Evolutionary conservation across 1,140 invertebrate genomes (phyloP).

Genomic region (Drosophila mojavensis): DNA sequence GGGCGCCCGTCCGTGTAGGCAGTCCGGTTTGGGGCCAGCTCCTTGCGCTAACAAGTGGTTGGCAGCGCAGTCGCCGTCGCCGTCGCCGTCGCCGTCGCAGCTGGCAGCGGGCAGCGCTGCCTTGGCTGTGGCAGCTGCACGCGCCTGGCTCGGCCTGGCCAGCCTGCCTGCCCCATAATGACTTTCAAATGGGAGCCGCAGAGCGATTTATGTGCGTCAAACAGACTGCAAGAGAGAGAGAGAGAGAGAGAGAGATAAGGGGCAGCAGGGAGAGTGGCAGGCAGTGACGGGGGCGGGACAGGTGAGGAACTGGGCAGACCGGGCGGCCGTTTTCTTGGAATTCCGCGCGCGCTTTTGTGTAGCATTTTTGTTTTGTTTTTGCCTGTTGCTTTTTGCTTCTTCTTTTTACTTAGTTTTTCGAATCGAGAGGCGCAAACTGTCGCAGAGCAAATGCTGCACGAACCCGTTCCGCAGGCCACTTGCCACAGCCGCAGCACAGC

Average conservation of each 20-base stretch:
- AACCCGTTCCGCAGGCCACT: slow-evolving; percentile 44
- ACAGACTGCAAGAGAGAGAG: slow-evolving; percentile 16
- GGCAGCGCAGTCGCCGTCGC: slow-evolving; percentile 14
- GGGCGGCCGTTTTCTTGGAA: slow-evolving; percentile 76
- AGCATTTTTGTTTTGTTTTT: slow-evolving; percentile 14
- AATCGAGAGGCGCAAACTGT: slow-evolving; percentile 76
- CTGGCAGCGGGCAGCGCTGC: slow-evolving; percentile 1
- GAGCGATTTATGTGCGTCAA: slow-evolving; percentile 78
- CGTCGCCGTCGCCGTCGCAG: neutral
- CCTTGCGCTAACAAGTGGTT: slow-evolving; percentile 79
- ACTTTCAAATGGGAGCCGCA: slow-evolving; percentile 78
- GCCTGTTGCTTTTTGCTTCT: slow-evolving; percentile 45
- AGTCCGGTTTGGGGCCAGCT: slow-evolving; percentile 69
- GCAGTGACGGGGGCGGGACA: slow-evolving; percentile 11
- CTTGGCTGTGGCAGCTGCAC: slow-evolving; percentile 61
- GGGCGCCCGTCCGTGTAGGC: slow-evolving; percentile 51
- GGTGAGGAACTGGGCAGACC: slow-evolving; percentile 48
- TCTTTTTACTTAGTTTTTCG: slow-evolving; percentile 70
- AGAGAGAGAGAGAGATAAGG: neutral
- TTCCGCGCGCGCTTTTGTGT: slow-evolving; percentile 68
- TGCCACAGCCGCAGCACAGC: too few relatives aligned
- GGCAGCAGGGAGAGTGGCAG: neutral
- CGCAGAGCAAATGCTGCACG: slow-evolving; percentile 65
- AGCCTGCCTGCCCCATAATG: slow-evolving; percentile 50
- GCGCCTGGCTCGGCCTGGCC: slow-evolving; percentile 47